These are phyloP conservation scores for Pangasius mekongensis DNA, from an alignment of 2,797 vertebrate species.

Conservation along the genomic window DNA sequence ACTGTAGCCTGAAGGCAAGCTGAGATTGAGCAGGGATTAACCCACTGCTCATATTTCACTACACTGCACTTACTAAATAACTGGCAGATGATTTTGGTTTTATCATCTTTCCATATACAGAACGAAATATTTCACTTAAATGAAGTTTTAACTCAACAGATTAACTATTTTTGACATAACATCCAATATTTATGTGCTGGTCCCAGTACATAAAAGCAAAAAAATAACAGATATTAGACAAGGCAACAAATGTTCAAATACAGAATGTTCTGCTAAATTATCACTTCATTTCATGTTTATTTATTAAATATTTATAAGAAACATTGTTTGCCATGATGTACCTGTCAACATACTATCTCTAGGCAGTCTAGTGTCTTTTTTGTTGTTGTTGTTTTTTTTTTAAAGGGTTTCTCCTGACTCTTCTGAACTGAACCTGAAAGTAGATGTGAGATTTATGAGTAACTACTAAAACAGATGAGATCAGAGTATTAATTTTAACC, in stretches of 20 bases:
- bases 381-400: not conserved
- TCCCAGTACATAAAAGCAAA: not conserved
- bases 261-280: not conserved
- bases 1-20: conserved; percentile 10
- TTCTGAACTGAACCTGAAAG: not conserved
- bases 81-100: not conserved
- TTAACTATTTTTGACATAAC: too few relatives aligned
- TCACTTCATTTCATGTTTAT: not conserved
- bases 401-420: not conserved
- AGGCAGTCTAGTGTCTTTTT: not conserved
- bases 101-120: not conserved
- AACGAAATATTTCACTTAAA: not conserved
- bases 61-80: not conserved
- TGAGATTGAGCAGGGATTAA: conserved; percentile 18
- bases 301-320: not conserved
- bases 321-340: not conserved
- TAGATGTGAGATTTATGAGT: not conserved
- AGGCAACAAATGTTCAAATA: not conserved
- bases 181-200: not conserved
- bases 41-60: not conserved
- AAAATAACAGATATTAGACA: not conserved
- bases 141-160: not conserved
- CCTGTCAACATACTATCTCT: not conserved
- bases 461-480: conserved; percentile 27
- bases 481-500: conserved; percentile 50